Conservation (phyloP, 1,140 invertebrate species). For the Oscheius sp. region DNA sequence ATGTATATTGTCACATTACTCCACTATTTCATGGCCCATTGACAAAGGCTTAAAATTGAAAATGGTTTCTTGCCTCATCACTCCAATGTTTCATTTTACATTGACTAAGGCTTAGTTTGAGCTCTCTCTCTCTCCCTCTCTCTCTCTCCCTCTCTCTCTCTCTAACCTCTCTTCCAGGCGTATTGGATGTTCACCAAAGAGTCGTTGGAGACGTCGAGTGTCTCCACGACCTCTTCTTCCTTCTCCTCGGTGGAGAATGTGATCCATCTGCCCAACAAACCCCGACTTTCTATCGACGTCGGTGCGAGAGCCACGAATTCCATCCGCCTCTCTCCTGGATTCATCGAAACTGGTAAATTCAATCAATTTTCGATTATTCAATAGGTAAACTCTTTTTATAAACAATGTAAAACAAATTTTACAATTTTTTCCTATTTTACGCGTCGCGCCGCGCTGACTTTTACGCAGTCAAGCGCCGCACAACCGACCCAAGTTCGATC, state of each 20-base stretch:
- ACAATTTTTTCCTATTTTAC: too few species aligned
- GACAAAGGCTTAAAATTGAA: too few species aligned
- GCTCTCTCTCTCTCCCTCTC: neutral
- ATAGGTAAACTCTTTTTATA: neutral
- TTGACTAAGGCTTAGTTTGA: too few species aligned
- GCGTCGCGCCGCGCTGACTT: too few species aligned
- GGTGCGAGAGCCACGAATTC: conserved; percentile 8
- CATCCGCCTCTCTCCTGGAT: conserved; percentile 15
- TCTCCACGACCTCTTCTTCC: neutral
- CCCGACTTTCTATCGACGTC: conserved; percentile 25
- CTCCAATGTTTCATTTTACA: too few species aligned
- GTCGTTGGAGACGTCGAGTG: neutral
- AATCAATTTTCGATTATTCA: neutral
- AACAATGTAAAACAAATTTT: neutral
- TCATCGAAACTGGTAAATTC: conserved; percentile 11
- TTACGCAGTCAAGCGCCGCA: too few species aligned
- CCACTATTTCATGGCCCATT: too few species aligned
- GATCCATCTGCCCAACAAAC: conserved; percentile 34
- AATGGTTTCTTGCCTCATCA: too few species aligned
- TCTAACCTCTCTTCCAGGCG: neutral
- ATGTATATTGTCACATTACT: too few species aligned
- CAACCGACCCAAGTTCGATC: too few species aligned
- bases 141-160: neutral
- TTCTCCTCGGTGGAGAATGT: conserved; percentile 16
- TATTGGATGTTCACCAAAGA: conserved; percentile 1